These are phyloP conservation scores for Antennarius maculatus DNA, from an alignment of 2,797 vertebrate species.

Conservation along the genomic window DNA sequence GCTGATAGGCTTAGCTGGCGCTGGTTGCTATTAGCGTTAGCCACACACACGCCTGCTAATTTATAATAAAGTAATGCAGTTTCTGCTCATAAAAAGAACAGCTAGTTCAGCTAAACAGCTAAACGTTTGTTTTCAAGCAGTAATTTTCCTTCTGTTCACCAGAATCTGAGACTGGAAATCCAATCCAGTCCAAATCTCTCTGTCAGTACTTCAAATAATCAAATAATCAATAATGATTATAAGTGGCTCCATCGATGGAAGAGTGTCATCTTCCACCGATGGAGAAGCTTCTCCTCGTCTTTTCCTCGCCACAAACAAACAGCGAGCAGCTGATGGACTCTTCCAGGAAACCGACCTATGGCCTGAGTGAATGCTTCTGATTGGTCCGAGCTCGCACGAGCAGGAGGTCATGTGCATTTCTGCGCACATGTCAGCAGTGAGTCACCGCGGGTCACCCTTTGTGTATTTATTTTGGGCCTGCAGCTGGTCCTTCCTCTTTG, in stretches of 20 bases:
- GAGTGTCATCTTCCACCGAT: neutral
- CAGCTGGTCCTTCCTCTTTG: constrained; percentile 77
- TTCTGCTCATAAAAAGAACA: too few relatives aligned
- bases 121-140: too few relatives aligned
- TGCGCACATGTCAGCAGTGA: constrained; percentile 67
- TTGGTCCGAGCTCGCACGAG: constrained; percentile 8
- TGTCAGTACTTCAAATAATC: too few relatives aligned
- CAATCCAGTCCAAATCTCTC: too few relatives aligned
- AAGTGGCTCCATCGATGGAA: constrained; percentile 54
- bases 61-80: too few relatives aligned
- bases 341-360: neutral
- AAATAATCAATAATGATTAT: constrained; percentile 9
- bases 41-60: constrained; percentile 11
- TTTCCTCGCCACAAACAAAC: neutral
- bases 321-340: neutral
- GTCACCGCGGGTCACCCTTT: constrained; percentile 69
- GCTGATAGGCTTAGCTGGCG: constrained; percentile 59
- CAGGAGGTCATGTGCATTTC: constrained; percentile 42
- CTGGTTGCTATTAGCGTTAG: constrained; percentile 38
- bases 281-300: neutral
- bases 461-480: constrained; percentile 75
- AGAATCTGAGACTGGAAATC: too few relatives aligned
- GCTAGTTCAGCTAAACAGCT: too few relatives aligned
- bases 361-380: constrained; percentile 9
- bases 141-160: too few relatives aligned